Percentiles rank a stretch among this genome's conserved stretches.
phyloP scores from a whole-genome alignment of 2,797 vertebrate genomes.

The Sparidentex hasta region DNA sequence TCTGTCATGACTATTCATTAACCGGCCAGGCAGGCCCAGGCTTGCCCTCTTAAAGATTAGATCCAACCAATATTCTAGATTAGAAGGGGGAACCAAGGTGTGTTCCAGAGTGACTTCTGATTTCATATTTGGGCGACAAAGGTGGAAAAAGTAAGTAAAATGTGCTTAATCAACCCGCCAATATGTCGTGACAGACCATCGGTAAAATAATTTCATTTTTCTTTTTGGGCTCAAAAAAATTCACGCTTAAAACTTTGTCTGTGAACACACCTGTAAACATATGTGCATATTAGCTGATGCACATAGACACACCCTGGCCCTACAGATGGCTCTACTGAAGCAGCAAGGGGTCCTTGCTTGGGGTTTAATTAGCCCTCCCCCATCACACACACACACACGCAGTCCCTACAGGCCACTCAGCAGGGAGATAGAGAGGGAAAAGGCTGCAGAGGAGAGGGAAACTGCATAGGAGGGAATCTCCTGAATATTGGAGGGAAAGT shows the following conservation, averaged over 20 bases:
- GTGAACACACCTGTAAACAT: conserved; percentile 36
- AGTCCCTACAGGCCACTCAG: conserved; percentile 77
- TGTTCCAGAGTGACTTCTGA: conserved; percentile 5
- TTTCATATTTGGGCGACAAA: conserved; percentile 8
- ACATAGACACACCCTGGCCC: conserved; percentile 40
- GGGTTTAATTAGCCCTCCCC: conserved; percentile 83
- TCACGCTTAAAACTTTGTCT: not conserved
- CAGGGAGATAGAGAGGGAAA: conserved; percentile 79
- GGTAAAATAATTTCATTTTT: not conserved
- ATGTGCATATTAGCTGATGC: conserved; percentile 15
- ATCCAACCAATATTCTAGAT: conserved; percentile 86
- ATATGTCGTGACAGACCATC: not conserved
- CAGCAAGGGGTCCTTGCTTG: conserved; percentile 70
- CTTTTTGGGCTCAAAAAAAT: not conserved
- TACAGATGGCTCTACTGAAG: conserved; percentile 76
- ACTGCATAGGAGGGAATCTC: conserved; percentile 80
- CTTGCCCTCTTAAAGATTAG: conserved; percentile 91
- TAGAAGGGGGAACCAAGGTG: conserved; percentile 32
- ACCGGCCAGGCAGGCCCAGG: conserved; percentile 88
- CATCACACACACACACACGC: conserved; percentile 37
- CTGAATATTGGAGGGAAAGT: conserved; percentile 74
- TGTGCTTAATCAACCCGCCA: not conserved
- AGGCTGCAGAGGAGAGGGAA: conserved; percentile 81
- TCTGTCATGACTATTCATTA: conserved; percentile 95
- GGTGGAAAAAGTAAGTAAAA: not conserved